A percentile compares a stretch with the other conserved stretches of the same genome.
Conservation (phyloP, 2,113 vertebrate genomes). For the Ifrita kowaldi region DNA sequence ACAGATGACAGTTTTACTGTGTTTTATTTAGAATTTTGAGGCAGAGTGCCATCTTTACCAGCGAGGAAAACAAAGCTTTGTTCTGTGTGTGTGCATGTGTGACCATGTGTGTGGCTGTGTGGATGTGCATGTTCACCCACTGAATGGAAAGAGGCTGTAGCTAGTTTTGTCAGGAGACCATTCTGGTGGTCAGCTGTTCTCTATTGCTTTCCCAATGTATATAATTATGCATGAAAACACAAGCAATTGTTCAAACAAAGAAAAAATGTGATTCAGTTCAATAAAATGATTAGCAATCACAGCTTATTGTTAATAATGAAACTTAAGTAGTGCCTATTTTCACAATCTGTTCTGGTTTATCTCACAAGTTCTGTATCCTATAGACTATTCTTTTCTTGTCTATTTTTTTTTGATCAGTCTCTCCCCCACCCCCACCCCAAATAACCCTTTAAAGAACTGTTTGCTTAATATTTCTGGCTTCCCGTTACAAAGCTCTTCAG, state of each 20-base stretch:
- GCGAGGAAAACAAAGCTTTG: conserved; percentile 52
- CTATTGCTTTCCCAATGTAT: conserved; percentile 53
- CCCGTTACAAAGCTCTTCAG: conserved; percentile 75
- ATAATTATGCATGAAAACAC: conserved; percentile 77
- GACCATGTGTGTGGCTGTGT: neutral
- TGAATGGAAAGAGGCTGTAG: conserved; percentile 38
- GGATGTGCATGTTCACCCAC: conserved; percentile 64
- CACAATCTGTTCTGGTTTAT: conserved; percentile 72
- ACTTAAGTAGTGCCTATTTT: conserved; percentile 63
- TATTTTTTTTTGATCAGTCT: conserved; percentile 49
- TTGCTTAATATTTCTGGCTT: conserved; percentile 78
- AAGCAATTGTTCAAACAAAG: conserved; percentile 50
- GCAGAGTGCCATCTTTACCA: conserved; percentile 52
- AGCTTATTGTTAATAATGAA: conserved; percentile 64
- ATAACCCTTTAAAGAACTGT: conserved; percentile 72
- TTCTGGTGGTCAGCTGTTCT: conserved; percentile 55
- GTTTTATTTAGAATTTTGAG: conserved; percentile 70
- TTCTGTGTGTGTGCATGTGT: conserved; percentile 53
- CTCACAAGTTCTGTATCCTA: conserved; percentile 66
- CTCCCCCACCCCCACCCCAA: neutral
- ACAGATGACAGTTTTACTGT: conserved; percentile 64
- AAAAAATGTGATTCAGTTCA: conserved; percentile 51
- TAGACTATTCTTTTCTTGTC: conserved; percentile 72
- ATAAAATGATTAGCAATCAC: conserved; percentile 53
- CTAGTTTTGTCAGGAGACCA: conserved; percentile 46